Evolutionary conservation across 2,113 vertebrate genomes (phyloP).

Genomic region (Malurus melanocephalus): DNA sequence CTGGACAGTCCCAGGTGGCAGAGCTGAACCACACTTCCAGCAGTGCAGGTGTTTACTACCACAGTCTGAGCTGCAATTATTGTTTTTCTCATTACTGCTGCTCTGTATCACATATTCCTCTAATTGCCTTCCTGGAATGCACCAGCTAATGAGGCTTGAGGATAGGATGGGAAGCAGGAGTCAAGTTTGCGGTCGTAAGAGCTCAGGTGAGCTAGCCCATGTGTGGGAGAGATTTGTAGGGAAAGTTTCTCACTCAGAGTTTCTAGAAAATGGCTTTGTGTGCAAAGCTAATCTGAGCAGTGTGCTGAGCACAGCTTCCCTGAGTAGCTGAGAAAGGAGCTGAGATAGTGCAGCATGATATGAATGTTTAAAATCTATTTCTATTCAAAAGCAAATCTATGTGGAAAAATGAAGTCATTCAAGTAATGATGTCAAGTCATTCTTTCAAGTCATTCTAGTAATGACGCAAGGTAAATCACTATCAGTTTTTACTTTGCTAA

Average conservation of each 20-base stretch:
- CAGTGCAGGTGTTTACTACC: neutral
- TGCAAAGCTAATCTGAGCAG: neutral
- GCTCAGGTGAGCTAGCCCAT: neutral
- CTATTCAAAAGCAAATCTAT: neutral
- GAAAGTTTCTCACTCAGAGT: neutral
- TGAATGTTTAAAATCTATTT: neutral
- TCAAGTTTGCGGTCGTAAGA: neutral
- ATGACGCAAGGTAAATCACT: neutral
- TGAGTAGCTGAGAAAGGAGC: neutral
- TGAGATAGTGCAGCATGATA: neutral
- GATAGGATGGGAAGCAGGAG: neutral
- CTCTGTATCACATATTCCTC: neutral
- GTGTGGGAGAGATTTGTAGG: neutral
- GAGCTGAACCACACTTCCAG: neutral
- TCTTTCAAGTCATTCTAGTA: neutral
- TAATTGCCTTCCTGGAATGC: neutral
- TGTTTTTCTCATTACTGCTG: neutral
- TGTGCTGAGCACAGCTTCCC: rapidly evolving
- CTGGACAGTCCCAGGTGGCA: neutral
- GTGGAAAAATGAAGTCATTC: neutral
- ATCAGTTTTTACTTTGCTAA: neutral
- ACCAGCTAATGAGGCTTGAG: neutral
- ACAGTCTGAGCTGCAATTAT: neutral
- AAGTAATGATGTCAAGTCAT: neutral
- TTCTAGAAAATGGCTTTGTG: neutral